phyloP scores from a whole-genome alignment of 2,797 vertebrate species.

The Oreochromis grahami region DNA sequence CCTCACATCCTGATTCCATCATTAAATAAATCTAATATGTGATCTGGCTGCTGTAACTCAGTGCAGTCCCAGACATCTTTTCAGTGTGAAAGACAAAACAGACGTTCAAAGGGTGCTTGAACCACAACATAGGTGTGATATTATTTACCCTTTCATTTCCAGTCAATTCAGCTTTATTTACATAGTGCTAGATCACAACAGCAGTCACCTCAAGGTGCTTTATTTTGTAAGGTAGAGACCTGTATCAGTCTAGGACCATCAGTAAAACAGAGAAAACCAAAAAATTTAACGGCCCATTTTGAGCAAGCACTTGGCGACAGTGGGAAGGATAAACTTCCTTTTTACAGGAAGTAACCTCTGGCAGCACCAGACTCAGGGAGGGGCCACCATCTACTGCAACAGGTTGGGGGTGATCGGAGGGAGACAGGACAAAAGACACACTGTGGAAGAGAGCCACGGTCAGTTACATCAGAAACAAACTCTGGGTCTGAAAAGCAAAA shows the following conservation, averaged over 20 bases:
- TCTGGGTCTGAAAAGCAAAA: background rate
- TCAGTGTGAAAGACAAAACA: background rate
- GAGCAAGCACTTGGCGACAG: background rate
- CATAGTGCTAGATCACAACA: background rate
- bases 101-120: background rate
- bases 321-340: background rate
- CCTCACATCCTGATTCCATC: background rate
- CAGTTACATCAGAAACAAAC: background rate
- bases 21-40: background rate
- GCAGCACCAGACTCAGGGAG: background rate
- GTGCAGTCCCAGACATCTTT: background rate
- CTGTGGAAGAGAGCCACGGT: background rate
- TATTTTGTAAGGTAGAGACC: background rate
- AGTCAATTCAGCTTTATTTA: background rate
- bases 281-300: accelerated
- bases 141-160: background rate
- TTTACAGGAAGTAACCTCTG: background rate
- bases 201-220: background rate
- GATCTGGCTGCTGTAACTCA: background rate
- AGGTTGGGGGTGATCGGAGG: background rate
- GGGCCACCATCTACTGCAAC: background rate
- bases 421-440: background rate
- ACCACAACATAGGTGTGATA: too few relatives aligned
- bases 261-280: background rate
- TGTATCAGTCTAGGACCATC: background rate